Base-by-base conservation (phyloP, 53 echinoderm and acorn worm species). In the Paelopatides confundens region DNA sequence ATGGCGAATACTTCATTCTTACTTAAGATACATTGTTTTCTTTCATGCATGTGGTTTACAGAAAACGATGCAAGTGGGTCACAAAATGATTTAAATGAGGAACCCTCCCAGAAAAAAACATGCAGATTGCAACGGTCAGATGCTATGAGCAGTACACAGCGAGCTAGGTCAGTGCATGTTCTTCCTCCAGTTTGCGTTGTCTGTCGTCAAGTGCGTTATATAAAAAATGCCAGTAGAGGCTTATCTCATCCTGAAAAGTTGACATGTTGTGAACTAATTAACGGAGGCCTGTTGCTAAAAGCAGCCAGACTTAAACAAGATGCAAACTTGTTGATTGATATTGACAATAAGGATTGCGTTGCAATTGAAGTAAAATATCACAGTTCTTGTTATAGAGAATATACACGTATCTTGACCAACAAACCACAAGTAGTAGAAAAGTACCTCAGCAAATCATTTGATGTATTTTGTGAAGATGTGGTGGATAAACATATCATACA, bases 361-460 rank as follows among this genome's bases (percentile, higher is more conserved):
- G 87, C 87, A 77, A 58, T 64, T 27, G 87, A 87, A 43, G 87
- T 87, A 28, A 87, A 65, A 53, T 77, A 77, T 48, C 87, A 87
- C 63, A 17, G 77, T 62, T 58, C 63, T 14, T 87, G 77, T 78
- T 65, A 87, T 39, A 29, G 62, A 71, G 54, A 77, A 32, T 87
- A 87, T 65, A 77, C 78, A 31, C 78, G 87, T 64, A 39, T 65
- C 67, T 30, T 86, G 74, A 71, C 70, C 27, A 34, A 65, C 36
- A 49, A 50, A 52, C 48, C 69, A 70, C 69, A 86, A 31, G 30
- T 2, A 17, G 46, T 35, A 34, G 66, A 66, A 66, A 66, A 66
- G 29, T 66, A 66, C 32, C 66, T 66, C 29, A 29, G 66, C 29
- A 31, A 66, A 66, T 66, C 66, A 66, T 66, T 66, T 66, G 66